A percentile compares a stretch with the other conserved stretches of the same genome.
Conservation (phyloP, 2,797 vertebrate genomes). For the Streptopelia turtur region DNA sequence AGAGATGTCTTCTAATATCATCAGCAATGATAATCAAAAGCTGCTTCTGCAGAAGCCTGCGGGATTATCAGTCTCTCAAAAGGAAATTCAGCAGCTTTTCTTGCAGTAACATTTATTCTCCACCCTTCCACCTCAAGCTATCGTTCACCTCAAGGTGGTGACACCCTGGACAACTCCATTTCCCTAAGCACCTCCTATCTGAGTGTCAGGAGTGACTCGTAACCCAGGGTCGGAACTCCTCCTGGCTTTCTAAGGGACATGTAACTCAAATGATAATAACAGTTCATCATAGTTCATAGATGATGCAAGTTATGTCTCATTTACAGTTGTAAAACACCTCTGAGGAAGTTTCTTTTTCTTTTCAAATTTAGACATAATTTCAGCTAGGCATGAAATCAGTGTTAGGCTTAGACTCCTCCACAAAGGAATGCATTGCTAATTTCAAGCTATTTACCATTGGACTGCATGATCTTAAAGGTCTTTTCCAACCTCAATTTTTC, state of each 20-base stretch:
- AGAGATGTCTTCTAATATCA: slow-evolving; percentile 69
- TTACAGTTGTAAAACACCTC: not conserved
- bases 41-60: slow-evolving; percentile 50
- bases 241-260: not conserved
- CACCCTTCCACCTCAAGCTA: slow-evolving; percentile 21
- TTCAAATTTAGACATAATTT: slow-evolving; percentile 1
- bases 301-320: not conserved
- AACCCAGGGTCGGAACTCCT: not conserved
- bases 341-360: not conserved
- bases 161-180: slow-evolving; percentile 9
- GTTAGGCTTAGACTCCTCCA: not conserved
- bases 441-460: not conserved
- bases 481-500: too few relatives aligned
- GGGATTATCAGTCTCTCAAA: slow-evolving; percentile 61
- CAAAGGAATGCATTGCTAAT: not conserved
- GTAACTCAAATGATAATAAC: not conserved
- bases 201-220: not conserved
- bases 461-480: too few relatives aligned
- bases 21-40: slow-evolving; percentile 71
- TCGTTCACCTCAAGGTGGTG: not conserved
- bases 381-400: not conserved
- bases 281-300: not conserved
- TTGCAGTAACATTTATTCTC: slow-evolving; percentile 45
- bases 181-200: not conserved
- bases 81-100: slow-evolving; percentile 57